Conservation (phyloP, 2,113 vertebrate species). For the Plestiodon gilberti region DNA sequence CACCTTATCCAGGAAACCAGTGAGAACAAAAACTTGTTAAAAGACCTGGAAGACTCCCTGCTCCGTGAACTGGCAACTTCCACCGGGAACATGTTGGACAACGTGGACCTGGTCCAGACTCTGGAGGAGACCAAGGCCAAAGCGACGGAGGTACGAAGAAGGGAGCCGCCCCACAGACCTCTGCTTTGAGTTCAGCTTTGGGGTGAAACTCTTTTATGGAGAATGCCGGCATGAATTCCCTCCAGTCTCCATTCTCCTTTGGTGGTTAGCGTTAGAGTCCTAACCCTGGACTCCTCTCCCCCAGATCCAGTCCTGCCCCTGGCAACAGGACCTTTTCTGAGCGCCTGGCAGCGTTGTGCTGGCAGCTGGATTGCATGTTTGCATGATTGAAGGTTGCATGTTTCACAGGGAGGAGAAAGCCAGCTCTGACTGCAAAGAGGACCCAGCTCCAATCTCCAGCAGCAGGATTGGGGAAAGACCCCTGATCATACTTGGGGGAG, state of each 20-base stretch:
- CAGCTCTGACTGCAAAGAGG: too few relatives aligned
- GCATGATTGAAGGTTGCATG: too few relatives aligned
- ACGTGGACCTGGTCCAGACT: constrained; percentile 89
- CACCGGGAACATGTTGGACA: constrained; percentile 97
- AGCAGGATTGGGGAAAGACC: neutral
- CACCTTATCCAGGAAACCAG: constrained; percentile 93
- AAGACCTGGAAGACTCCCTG: constrained; percentile 91
- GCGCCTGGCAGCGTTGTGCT: too few relatives aligned
- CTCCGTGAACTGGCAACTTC: constrained; percentile 90
- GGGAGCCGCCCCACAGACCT: neutral
- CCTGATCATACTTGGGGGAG: neutral
- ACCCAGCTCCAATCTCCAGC: neutral
- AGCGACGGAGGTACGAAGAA: constrained; percentile 87
- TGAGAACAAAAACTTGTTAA: constrained; percentile 91
- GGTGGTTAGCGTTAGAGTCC: too few relatives aligned
- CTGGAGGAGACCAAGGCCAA: constrained; percentile 94
- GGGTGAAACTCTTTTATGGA: neutral
- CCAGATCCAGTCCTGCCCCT: too few relatives aligned
- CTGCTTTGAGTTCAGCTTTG: fast-evolving
- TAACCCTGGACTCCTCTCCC: too few relatives aligned
- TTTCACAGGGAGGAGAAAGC: too few relatives aligned
- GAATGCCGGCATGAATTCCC: neutral
- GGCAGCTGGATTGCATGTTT: too few relatives aligned
- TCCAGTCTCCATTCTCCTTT: neutral
- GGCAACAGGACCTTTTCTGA: too few relatives aligned